Evolutionary conservation across 2,888 invertebrate genomes (phyloP).

Genomic region (Xanthorhoe spadicearia): DNA sequence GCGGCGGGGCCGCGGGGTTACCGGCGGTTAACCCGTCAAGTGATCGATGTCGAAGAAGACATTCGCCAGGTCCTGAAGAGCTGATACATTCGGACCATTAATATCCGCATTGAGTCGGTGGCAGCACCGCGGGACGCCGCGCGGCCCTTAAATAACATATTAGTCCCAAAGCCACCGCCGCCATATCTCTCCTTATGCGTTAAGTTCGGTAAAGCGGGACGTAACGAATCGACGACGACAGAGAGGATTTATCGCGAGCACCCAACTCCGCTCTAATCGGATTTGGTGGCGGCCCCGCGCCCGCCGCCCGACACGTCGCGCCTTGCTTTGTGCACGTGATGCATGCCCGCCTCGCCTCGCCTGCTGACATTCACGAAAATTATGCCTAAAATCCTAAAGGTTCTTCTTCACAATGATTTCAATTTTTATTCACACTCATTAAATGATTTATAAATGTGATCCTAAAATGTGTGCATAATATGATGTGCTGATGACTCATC

Average conservation of each 20-base stretch:
- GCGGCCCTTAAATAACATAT: constrained; percentile 76
- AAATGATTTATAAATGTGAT: background rate
- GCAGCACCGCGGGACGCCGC: constrained; percentile 75
- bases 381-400: constrained; percentile 17
- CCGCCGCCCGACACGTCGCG: constrained; percentile 3
- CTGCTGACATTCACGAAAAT: constrained; percentile 19
- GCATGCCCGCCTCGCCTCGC: constrained; percentile 14
- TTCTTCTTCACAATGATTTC: constrained; percentile 9
- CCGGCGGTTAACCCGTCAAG: constrained; percentile 44
- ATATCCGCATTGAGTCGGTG: constrained; percentile 76
- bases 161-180: constrained; percentile 78
- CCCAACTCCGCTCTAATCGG: constrained; percentile 72
- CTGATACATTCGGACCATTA: constrained; percentile 76
- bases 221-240: constrained; percentile 80
- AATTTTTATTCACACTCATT: constrained; percentile 12
- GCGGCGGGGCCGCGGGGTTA: constrained; percentile 4
- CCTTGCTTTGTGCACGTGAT: constrained; percentile 9
- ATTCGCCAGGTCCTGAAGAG: constrained; percentile 58
- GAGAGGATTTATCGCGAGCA: constrained; percentile 78
- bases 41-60: constrained; percentile 60
- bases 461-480: background rate
- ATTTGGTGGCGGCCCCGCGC: constrained; percentile 58
- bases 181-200: constrained; percentile 71
- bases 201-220: constrained; percentile 74
- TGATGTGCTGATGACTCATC: background rate